phyloP scores from a whole-genome alignment of 2,888 invertebrate genomes.

The Spilosoma lubricipeda region DNA sequence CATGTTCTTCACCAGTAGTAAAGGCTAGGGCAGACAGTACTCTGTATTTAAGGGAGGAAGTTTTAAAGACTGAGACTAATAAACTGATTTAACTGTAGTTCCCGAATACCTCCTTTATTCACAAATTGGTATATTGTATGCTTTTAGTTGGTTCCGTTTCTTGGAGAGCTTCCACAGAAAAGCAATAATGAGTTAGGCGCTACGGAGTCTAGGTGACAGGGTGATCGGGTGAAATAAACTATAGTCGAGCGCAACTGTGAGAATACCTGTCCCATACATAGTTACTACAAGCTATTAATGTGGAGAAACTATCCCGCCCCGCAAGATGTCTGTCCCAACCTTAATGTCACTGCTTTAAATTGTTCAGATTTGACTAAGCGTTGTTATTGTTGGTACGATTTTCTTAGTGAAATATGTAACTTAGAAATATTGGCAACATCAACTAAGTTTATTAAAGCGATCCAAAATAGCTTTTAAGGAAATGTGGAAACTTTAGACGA shows the following conservation, averaged over 20 bases:
- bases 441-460: background rate
- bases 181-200: background rate
- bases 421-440: background rate
- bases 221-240: background rate
- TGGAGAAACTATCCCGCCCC: background rate
- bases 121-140: too few relatives aligned
- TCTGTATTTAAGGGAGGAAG: background rate
- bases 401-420: background rate
- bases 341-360: background rate
- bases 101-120: background rate
- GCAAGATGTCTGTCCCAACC: background rate
- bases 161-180: too few relatives aligned
- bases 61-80: background rate
- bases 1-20: conserved; percentile 51
- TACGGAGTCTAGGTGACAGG: background rate
- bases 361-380: background rate
- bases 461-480: background rate
- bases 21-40: background rate
- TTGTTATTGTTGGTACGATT: background rate
- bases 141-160: background rate
- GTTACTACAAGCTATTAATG: background rate
- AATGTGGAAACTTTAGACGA: background rate
- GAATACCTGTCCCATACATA: background rate
- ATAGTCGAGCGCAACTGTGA: background rate
- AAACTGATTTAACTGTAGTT: background rate